Percentiles rank a stretch among this genome's conserved stretches.
These are phyloP conservation scores for Phasianus colchicus DNA, from an alignment of 2,113 vertebrate species.

Conservation along the genomic window DNA sequence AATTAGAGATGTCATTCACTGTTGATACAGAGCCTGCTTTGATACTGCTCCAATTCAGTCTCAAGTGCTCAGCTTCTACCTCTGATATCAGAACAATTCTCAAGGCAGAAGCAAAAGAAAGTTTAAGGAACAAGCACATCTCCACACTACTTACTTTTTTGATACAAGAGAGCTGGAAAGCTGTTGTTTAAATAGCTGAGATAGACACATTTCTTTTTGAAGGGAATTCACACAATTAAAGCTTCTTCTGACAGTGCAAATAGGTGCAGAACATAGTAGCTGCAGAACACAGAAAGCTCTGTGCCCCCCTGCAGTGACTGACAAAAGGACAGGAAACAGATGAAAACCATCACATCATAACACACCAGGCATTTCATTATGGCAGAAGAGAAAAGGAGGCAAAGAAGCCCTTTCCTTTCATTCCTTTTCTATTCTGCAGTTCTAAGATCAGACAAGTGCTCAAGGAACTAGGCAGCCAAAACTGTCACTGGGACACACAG, in stretches of 20 bases:
- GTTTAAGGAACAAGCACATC: not conserved
- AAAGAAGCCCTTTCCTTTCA: not conserved
- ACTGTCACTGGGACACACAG: not conserved
- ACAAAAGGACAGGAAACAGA: not conserved
- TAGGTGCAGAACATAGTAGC: not conserved
- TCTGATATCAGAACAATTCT: not conserved
- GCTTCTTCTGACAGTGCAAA: not conserved
- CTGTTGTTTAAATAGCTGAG: not conserved
- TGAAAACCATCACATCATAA: not conserved
- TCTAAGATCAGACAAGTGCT: fast-evolving
- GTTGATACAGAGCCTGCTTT: not conserved
- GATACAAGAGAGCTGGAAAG: not conserved
- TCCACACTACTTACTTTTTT: not conserved
- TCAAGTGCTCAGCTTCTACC: constrained; percentile 12
- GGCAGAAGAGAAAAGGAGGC: not conserved
- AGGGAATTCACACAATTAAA: not conserved
- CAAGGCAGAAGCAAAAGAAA: not conserved
- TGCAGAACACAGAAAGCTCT: not conserved
- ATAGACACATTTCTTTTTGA: not conserved
- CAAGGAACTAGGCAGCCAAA: fast-evolving
- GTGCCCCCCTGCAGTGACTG: not conserved
- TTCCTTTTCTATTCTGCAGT: not conserved
- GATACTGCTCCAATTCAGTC: not conserved
- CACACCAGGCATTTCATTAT: not conserved
- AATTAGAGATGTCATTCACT: not conserved